phyloP scores from a whole-genome alignment of 2,888 invertebrate species.

The Zonitis immaculata region DNA sequence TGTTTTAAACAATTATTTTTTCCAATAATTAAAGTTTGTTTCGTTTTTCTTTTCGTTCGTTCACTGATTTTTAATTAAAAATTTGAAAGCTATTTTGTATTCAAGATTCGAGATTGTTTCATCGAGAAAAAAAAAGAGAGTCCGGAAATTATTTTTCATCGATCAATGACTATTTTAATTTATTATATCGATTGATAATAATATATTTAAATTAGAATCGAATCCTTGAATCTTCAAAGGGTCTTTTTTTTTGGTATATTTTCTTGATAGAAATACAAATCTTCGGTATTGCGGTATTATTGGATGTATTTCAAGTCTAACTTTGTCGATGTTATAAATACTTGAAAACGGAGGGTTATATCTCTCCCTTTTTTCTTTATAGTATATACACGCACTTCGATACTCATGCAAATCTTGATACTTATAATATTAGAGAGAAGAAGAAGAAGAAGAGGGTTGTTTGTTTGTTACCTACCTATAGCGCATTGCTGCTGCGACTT shows the following conservation, averaged over 20 bases:
- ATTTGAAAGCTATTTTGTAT: conserved; percentile 13
- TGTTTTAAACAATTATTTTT: no score
- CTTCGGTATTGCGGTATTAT: conserved; percentile 26
- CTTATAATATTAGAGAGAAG: no score
- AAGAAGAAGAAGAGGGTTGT: no score
- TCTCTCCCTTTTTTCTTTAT: no score
- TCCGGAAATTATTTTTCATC: conserved; percentile 22
- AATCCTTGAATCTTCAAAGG: no score
- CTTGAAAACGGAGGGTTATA: conserved; percentile 7
- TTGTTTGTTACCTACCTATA: no score
- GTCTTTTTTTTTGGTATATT: no score
- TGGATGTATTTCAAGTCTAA: conserved; percentile 23
- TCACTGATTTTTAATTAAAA: conserved; percentile 9
- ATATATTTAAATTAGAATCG: no score
- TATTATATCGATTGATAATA: no score
- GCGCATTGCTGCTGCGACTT: no score
- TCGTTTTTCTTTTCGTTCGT: not conserved
- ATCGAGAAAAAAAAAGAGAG: no score
- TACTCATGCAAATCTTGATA: conserved; percentile 29
- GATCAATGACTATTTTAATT: conserved; percentile 18
- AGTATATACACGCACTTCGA: conserved; percentile 28
- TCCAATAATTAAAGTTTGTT: no score
- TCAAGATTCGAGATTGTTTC: conserved; percentile 8
- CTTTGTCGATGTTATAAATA: conserved; percentile 18
- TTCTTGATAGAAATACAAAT: conserved; percentile 20